phyloP scores from a whole-genome alignment of 2,888 invertebrate species.

The Pyrrhosoma nymphula region DNA sequence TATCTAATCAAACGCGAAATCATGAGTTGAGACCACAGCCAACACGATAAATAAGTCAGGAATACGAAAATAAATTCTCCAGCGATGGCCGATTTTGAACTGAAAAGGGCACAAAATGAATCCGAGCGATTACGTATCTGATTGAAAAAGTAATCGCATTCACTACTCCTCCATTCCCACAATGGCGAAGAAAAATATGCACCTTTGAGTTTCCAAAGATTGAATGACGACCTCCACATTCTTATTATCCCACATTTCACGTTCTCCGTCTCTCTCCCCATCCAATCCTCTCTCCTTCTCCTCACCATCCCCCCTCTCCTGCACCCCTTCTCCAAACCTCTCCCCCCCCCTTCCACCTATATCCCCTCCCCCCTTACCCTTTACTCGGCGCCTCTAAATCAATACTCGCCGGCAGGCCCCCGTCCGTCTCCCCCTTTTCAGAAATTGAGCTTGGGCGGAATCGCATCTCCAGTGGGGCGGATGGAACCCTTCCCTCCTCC shows the following conservation, averaged over 20 bases:
- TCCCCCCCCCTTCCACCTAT: not conserved
- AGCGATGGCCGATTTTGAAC: no score
- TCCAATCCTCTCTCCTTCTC: not conserved
- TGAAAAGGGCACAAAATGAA: no score
- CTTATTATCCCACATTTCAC: conserved; percentile 19
- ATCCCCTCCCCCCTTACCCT: not conserved
- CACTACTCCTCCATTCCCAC: no score
- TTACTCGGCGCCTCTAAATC: conserved; percentile 60
- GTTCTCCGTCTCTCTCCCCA: not conserved
- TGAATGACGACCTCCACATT: not conserved
- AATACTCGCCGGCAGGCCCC: conserved; percentile 64
- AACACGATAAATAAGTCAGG: not conserved
- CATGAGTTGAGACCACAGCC: no score
- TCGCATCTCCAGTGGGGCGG: conserved; percentile 64
- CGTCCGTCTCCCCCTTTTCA: conserved; percentile 67
- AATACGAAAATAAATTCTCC: not conserved
- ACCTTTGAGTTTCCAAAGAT: not conserved
- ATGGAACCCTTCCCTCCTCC: conserved; percentile 30
- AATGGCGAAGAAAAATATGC: not conserved
- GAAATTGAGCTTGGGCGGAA: conserved; percentile 66
- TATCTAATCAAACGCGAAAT: no score
- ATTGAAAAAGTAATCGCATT: no score
- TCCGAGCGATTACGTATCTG: no score
- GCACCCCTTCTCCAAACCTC: not conserved
- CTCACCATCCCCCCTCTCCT: not conserved